Evolutionary conservation across 1,140 invertebrate species (phyloP), one percentile per base, ranked within the genome.

Genomic region (Bombus difficillimus): DNA sequence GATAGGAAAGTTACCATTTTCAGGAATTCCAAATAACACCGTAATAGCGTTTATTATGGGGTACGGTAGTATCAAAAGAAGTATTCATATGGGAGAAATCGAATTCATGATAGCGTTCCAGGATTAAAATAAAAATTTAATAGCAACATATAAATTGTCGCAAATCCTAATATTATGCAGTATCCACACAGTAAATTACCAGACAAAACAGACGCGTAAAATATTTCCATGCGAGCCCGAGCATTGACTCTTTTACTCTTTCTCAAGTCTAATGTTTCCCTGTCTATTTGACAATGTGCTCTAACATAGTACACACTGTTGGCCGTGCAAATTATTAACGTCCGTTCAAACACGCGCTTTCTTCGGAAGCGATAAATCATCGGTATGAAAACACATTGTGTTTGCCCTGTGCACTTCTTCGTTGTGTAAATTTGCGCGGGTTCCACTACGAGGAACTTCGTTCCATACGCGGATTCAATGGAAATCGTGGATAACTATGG

Each of bases 281-380:
- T n/a, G 25, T 62, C 76, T 85, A 37, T 85, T 85, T 80, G 77
- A 85, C 66, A 37, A 62, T 66, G 68, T 72, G 53, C 68, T 85
- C 76, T 59, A 71, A 69, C 82, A 62, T 47, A 79, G 25, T 39
- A 78, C 39, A 71, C 57, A 72, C 59, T 85, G 83, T 85, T 85
- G 32, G 76, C 77, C 68, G 77, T 80, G 68, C 68, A 85, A 85
- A 85, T 85, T 85, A 85, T 85, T 85, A 85, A 80, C 76, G 37
- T 43, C 41, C 76, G 77, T 85, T 62, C 84, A 81, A 85, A 85
- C 79, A 81, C 69, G 62, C 68, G 43, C 84, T 53, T 73, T 53
- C 79, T 81, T 81, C 84, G 79, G 84, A 85, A 85, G 84, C 79
- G 78, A 85, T 85, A 85, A 85, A 85, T 85, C 84, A 81, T 81